Conservation (phyloP, 2,113 vertebrate species). For the Trogon surrucura region DNA sequence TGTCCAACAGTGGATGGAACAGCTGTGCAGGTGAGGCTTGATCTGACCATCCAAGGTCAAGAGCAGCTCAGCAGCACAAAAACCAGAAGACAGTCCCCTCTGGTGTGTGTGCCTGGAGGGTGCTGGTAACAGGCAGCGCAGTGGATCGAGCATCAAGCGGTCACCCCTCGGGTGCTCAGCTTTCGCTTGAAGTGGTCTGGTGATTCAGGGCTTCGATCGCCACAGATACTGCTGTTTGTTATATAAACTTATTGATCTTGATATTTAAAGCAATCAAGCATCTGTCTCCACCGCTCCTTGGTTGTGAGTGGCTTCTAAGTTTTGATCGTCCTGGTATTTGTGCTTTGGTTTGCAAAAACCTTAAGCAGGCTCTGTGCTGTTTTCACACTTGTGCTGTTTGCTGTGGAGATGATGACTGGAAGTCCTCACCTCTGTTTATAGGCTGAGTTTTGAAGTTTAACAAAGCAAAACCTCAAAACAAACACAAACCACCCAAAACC, state of each 20-base stretch:
- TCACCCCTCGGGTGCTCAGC: background rate
- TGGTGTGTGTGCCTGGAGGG: background rate
- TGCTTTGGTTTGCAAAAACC: background rate
- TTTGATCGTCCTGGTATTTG: background rate
- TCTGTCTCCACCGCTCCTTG: background rate
- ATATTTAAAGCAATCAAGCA: background rate
- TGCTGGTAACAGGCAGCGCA: rapidly evolving
- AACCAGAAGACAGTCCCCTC: rapidly evolving
- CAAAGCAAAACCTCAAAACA: background rate
- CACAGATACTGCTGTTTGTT: background rate
- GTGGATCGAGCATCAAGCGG: rapidly evolving
- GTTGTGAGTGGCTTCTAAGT: background rate
- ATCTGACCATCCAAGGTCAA: background rate
- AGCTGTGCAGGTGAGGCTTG: no score
- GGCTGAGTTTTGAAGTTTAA: background rate
- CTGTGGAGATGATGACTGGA: no score
- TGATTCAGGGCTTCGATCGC: background rate
- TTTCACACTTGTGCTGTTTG: rapidly evolving
- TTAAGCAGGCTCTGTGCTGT: background rate
- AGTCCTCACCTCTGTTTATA: background rate
- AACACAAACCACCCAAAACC: no score
- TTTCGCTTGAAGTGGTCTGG: background rate
- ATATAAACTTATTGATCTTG: background rate
- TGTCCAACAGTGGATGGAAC: background rate
- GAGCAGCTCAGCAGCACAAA: background rate